These are phyloP conservation scores for Acanthurus lineatus DNA, from an alignment of 2,797 vertebrate species.

Conservation along the genomic window DNA sequence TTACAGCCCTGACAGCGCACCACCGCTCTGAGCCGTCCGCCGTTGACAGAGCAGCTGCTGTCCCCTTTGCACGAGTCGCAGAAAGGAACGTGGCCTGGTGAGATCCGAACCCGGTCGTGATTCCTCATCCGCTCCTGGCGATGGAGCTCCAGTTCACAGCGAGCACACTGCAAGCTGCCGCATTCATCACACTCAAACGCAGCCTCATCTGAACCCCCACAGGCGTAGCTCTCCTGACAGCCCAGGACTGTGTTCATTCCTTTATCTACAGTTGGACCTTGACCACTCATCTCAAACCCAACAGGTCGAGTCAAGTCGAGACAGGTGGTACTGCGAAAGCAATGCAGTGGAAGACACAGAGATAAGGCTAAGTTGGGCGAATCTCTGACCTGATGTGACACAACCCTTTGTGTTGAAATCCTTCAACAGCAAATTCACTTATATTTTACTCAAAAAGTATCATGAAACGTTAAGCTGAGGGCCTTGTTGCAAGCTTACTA, in stretches of 20 bases:
- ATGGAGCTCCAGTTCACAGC: conserved; percentile 95
- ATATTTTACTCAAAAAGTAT: neutral
- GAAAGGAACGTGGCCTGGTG: conserved; percentile 91
- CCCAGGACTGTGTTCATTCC: conserved; percentile 86
- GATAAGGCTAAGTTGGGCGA: conserved; percentile 2
- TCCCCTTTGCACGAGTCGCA: conserved; percentile 95
- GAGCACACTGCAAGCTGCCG: conserved; percentile 93
- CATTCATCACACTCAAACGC: conserved; percentile 97
- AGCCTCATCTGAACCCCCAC: conserved; percentile 94
- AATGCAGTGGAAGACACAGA: conserved; percentile 16
- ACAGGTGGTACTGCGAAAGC: neutral
- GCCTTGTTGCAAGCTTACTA: neutral
- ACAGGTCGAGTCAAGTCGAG: neutral
- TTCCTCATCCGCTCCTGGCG: conserved; percentile 93
- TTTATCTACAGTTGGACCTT: conserved; percentile 87
- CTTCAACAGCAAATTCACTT: neutral
- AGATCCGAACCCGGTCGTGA: conserved; percentile 93
- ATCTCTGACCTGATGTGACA: conserved; percentile 12
- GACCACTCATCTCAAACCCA: conserved; percentile 88
- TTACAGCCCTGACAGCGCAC: conserved; percentile 97
- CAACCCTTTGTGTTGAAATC: conserved; percentile 12
- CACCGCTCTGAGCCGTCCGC: conserved; percentile 88
- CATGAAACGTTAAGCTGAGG: neutral
- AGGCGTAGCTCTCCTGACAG: conserved; percentile 98
- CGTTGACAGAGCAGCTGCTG: conserved; percentile 71